These are phyloP conservation scores for Bugula neritina DNA, from an alignment of 2,888 invertebrate genomes.

Conservation along the genomic window DNA sequence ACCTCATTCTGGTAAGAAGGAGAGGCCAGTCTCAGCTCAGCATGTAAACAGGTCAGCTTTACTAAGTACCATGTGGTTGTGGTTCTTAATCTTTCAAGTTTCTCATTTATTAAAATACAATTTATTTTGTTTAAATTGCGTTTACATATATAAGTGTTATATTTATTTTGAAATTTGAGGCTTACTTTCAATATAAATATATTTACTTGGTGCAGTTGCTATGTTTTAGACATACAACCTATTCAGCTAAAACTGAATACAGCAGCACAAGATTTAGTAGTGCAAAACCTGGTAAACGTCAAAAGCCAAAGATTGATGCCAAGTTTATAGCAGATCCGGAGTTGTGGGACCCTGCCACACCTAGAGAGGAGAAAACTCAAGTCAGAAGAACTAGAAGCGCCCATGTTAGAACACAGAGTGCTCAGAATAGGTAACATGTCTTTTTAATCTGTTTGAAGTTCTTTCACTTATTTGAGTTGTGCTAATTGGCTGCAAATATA, in stretches of 20 bases:
- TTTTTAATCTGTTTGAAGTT: too few relatives aligned
- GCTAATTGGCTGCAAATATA: too few relatives aligned
- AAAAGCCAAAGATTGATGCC: conserved; percentile 47
- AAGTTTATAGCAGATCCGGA: conserved; percentile 47
- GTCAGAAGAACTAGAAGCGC: conserved; percentile 3
- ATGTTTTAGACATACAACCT: too few relatives aligned
- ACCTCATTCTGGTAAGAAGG: neutral
- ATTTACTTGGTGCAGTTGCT: too few relatives aligned
- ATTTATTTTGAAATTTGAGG: too few relatives aligned
- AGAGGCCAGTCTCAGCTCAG: neutral
- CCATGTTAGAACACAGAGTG: neutral
- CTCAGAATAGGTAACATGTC: neutral
- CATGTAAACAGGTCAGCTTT: neutral
- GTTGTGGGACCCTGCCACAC: conserved; percentile 48
- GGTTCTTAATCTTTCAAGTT: too few relatives aligned
- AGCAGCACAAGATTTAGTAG: neutral
- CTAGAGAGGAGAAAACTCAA: conserved; percentile 33
- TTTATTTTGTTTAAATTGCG: too few relatives aligned
- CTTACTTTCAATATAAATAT: too few relatives aligned
- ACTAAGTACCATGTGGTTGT: too few relatives aligned
- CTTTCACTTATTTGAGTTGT: too few relatives aligned
- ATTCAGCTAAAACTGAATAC: neutral
- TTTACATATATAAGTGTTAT: too few relatives aligned
- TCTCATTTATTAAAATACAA: too few relatives aligned
- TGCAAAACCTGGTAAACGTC: neutral